A percentile compares a stretch with the other conserved stretches of the same genome.
These are phyloP conservation scores for Bagarius yarrelli DNA, from an alignment of 2,113 vertebrate genomes.

Conservation along the genomic window DNA sequence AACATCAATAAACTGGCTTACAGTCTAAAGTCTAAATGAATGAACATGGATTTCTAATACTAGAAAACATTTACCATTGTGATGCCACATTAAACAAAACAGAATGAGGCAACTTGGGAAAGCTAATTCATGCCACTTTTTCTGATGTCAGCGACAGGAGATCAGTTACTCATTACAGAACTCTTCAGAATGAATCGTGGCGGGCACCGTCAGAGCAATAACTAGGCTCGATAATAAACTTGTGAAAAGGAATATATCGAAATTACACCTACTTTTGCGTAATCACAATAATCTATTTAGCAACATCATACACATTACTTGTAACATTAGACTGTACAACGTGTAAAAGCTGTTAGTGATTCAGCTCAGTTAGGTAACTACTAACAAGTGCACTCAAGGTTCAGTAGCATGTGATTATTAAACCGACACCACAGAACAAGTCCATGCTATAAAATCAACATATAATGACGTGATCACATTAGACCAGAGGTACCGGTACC, in stretches of 20 bases:
- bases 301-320: background rate
- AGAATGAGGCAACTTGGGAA: background rate
- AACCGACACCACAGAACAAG: background rate
- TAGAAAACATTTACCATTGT: background rate
- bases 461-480: background rate
- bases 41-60: background rate
- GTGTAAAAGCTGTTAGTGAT: background rate
- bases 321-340: background rate
- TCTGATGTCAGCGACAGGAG: background rate
- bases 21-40: background rate
- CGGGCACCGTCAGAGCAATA: conserved; percentile 25
- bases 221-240: background rate
- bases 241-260: background rate
- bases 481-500: too few relatives aligned
- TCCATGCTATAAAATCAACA: background rate
- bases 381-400: background rate
- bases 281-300: background rate
- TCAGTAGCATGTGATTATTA: conserved; percentile 5
- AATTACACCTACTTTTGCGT: background rate
- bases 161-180: conserved; percentile 37
- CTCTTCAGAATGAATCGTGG: conserved; percentile 22
- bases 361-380: background rate
- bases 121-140: background rate
- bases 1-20: background rate
- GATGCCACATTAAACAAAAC: background rate